Conservation (phyloP, 2,888 invertebrate genomes). For the Invenusta paracnida region DNA sequence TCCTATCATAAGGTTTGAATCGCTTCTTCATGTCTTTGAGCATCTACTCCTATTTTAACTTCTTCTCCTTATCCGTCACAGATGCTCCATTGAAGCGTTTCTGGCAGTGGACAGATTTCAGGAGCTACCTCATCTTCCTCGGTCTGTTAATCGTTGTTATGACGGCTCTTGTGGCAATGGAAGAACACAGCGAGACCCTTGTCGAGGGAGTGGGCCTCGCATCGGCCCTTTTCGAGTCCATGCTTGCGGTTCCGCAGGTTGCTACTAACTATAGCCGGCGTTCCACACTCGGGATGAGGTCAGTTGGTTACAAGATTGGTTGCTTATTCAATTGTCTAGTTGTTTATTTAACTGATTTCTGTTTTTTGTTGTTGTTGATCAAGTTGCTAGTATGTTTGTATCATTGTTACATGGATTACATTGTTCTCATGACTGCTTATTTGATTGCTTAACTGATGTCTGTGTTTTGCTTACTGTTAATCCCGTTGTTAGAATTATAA, state of each 20-base stretch:
- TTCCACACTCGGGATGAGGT: constrained; percentile 21
- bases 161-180: neutral
- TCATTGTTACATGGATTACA: too few relatives aligned
- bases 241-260: constrained; percentile 23
- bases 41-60: too few relatives aligned
- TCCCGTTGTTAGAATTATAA: too few relatives aligned
- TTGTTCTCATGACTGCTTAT: too few relatives aligned
- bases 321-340: neutral
- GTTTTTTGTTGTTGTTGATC: too few relatives aligned
- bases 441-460: too few relatives aligned
- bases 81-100: neutral
- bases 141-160: neutral
- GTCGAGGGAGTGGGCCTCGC: neutral
- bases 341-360: neutral
- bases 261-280: neutral
- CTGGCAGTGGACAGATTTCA: neutral
- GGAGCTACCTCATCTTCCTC: neutral
- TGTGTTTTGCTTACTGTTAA: too few relatives aligned
- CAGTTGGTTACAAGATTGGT: too few relatives aligned
- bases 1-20: too few relatives aligned
- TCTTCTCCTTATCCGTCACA: too few relatives aligned
- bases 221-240: neutral
- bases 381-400: too few relatives aligned
- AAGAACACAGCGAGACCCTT: neutral
- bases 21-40: too few relatives aligned